phyloP scores from a whole-genome alignment of 2,797 vertebrate species.

The Halcyon leucocephala region DNA sequence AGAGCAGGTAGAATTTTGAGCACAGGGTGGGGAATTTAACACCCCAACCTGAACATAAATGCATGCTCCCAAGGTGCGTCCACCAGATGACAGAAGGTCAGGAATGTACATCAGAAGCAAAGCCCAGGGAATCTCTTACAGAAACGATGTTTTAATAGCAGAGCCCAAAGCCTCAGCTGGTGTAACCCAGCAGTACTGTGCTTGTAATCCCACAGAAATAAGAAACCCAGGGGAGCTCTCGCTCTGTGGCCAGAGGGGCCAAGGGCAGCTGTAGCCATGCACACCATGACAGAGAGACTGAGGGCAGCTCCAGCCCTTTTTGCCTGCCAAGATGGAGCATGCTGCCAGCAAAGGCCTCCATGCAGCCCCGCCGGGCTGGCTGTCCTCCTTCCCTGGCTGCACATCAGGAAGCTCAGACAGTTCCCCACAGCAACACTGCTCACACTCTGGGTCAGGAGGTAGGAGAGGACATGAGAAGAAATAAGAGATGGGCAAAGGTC shows the following conservation, averaged over 20 bases:
- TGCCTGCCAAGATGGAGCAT: background rate
- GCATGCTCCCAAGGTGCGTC: background rate
- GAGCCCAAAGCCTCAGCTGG: background rate
- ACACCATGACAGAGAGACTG: background rate
- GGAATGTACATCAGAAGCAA: background rate
- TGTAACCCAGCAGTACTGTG: background rate
- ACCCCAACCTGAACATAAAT: background rate
- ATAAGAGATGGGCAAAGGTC: background rate
- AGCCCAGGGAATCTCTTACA: background rate
- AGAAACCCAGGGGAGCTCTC: background rate
- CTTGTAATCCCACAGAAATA: background rate
- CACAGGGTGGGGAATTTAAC: background rate
- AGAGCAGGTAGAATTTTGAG: background rate
- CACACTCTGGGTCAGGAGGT: background rate
- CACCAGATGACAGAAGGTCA: background rate
- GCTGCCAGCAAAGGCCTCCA: background rate
- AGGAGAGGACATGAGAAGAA: background rate
- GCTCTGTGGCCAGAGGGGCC: background rate
- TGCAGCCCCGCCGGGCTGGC: rapidly evolving
- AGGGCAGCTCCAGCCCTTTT: background rate
- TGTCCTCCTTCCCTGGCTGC: background rate
- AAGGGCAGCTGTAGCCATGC: rapidly evolving
- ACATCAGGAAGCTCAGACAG: background rate
- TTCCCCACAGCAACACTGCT: background rate
- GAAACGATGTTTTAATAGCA: background rate